Percentiles rank a stretch among this genome's conserved stretches.
Conservation (phyloP, 2,113 vertebrate genomes). For the Embiotoca jacksoni region DNA sequence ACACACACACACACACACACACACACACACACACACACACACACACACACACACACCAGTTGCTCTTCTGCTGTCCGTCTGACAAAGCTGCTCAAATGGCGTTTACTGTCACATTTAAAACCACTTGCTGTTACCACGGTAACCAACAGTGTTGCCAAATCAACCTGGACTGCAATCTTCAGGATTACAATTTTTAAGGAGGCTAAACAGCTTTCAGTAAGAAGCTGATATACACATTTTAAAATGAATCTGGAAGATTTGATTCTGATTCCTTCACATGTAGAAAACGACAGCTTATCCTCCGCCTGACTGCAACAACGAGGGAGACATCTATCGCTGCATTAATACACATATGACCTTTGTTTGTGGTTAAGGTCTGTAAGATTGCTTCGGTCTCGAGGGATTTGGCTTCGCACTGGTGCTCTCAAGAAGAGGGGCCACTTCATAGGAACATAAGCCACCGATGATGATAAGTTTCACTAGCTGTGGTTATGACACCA, state of each 20-base stretch:
- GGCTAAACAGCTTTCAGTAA: background rate
- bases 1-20: background rate
- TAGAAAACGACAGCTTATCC: background rate
- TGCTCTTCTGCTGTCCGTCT: background rate
- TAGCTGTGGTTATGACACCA: too few relatives aligned
- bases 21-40: background rate
- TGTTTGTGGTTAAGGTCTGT: conserved; percentile 36
- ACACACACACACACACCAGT: background rate
- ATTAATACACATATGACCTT: conserved; percentile 17
- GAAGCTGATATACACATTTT: background rate
- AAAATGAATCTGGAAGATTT: background rate
- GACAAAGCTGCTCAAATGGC: background rate
- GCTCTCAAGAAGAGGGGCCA: conserved; percentile 15
- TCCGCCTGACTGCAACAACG: background rate
- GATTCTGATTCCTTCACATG: background rate
- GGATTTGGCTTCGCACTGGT: background rate
- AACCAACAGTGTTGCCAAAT: conserved; percentile 8
- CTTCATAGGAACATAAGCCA: conserved; percentile 14
- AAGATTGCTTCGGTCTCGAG: conserved; percentile 14
- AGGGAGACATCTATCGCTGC: background rate
- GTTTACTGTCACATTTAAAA: conserved; percentile 8
- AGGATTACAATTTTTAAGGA: background rate
- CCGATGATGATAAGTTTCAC: background rate
- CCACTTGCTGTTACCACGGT: conserved; percentile 18
- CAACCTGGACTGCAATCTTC: background rate